Base-by-base conservation (phyloP, 2,888 invertebrate genomes). In the Drosophila siamana region DNA sequence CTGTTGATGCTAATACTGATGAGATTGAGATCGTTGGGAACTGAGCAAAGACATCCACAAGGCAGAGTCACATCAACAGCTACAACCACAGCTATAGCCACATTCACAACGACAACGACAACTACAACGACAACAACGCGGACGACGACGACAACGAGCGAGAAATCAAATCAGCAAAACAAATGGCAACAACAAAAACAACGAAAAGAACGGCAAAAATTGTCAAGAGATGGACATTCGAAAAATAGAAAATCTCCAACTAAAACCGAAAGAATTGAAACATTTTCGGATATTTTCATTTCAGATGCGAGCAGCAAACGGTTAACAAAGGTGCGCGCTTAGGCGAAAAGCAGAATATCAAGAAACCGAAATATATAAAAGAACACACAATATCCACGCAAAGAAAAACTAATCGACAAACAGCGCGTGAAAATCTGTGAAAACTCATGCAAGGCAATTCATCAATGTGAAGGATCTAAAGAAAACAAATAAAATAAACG, bases 281-380 rank as follows among this genome's bases (percentile, higher is more conserved):
- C 81, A 83, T 86, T 87, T 88, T 87, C 81, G 84, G 75, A 85
- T 84, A 69, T 86, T 84, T 84, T 86, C 89, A 90, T 83, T 89
- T 88, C 81, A 90, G 89, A 89, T 89, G 89, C 89, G 90, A 89
- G 79, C 89, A 87, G 86, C 89, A 80, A 90, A 90, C 89, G 89
- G 88, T 86, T 89, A 85, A 83, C 85, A 86, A 90, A 89, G 89
- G 89, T 90, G 89, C 88, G 80, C 83, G 82, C 79, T 75, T 69
- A 57, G 59, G 70, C 38, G 71, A 74, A 50, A 74, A 63, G 50
- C 75, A 66, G 63, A 69, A 52, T 30, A 69, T 43, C 43, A 48
- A 28, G 59, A 68, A 50, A 62, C 4, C 33, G 19, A 43, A 30
- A 57, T 19, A 55, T 30, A 51, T 13, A 40, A 30, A 57, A 41